Base-by-base conservation (phyloP, 2,888 invertebrate genomes). In the Hermaeophaga mercurialis region DNA sequence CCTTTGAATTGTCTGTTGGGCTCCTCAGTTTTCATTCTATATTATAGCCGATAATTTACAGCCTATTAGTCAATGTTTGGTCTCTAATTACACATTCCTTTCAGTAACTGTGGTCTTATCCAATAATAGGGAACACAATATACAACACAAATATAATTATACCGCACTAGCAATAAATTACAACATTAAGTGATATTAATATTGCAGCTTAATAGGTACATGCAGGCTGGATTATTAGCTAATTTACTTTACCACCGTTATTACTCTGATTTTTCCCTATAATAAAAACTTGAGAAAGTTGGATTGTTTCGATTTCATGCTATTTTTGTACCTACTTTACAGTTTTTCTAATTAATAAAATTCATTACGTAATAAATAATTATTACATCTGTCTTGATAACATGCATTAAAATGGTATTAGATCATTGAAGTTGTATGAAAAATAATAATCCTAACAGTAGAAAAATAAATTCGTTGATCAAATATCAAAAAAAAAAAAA, bases 31-130 rank as follows among this genome's bases (percentile, higher is more conserved):
- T 28, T 6, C 28, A 28, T 6, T 9, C 28, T 9, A 28, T 9
- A 34, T 34, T 12, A 34, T 14, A 12, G 33, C 5, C 8, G 14
- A 3, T 12, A 34, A 34, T 34, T 34, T 34, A 14, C 12, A 6
- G 14, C 33, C 33, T 34, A 34, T 34, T 34, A 34, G 33, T 34
- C 4, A 34, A 14, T 14, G 33, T 6, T 34, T 34, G 12, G 12
- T 34, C 3, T 34, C 11, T 34, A 34, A 34, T 34, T 34, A 34
- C 33, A n/a, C 33, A 34, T 34, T 34, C 33, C 33, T 34, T 34
- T 34, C 33, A 14, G 8, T 14, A 34, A 34, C 8, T 12, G 33
- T 34, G 14, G 33, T 34, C 12, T 34, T 34, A 34, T 34, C 33
- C 33, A 14, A 34, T 34, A 34, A 14, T 14, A 34, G 33, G 33